phyloP scores from a whole-genome alignment of 2,113 vertebrate genomes.

The Otis tarda region DNA sequence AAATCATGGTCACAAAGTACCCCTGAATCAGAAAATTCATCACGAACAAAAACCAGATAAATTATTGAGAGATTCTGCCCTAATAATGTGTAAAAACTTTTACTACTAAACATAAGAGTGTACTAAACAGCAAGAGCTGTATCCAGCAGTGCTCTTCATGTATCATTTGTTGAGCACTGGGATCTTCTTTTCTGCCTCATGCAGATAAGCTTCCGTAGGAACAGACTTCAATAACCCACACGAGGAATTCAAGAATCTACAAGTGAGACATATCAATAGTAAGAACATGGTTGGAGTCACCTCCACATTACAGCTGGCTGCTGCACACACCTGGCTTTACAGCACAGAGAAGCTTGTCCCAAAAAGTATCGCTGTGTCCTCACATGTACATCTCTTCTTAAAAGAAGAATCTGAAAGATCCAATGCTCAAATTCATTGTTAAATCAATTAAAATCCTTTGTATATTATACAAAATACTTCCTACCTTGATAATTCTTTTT shows the following conservation, averaged over 20 bases:
- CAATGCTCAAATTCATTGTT: background rate
- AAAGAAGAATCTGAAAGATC: background rate
- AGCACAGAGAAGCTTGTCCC: background rate
- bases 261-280: background rate
- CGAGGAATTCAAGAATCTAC: background rate
- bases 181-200: background rate
- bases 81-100: fast-evolving
- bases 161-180: background rate
- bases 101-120: background rate
- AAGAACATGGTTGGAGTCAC: background rate
- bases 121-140: background rate
- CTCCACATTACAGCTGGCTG: background rate
- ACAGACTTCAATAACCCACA: background rate
- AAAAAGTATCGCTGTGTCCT: background rate
- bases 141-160: background rate
- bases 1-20: background rate
- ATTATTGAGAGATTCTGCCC: background rate
- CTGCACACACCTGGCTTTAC: background rate
- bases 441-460: background rate
- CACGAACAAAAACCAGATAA: background rate
- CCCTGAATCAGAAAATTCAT: background rate
- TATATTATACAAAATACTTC: background rate
- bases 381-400: background rate
- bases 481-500: background rate
- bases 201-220: background rate